Base-by-base conservation (phyloP, 2,888 invertebrate genomes). In the Artemia sinica region DNA sequence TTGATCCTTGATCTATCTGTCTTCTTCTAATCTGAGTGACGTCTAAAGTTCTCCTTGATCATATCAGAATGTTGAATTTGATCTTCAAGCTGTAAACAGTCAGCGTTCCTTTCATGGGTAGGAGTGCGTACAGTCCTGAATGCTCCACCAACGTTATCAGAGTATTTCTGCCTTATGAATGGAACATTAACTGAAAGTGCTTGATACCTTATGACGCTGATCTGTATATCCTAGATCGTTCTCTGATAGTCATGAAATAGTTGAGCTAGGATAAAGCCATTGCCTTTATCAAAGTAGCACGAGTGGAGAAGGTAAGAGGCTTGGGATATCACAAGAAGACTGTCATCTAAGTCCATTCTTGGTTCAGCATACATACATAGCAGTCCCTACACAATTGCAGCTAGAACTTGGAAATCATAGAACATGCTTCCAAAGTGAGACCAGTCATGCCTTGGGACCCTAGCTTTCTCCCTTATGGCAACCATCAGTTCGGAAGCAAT, bases 61-160 rank as follows among this genome's bases (percentile, higher is more conserved):
- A 14, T 58, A 14, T 58, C 58, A 8, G 58, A 52, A 14, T 52
- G 58, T 52, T 14, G 13, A n/a, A 52, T 52, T 13, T 14, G 58
- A 52, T 52, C 58, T 52, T 52, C 58, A n/a, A 52, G 58, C 58
- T 52, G 58, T 3, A 14, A 52, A 14, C 58, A 52, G 14, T 52
- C 58, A 14, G 14, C 58, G 14, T 52, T 52, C 58, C 58, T 13
- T n/a, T 52, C 58, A 14, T 52, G 58, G 58, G 4, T 52, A n/a
- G 14, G 13, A 3, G 58, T 52, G 13, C 58, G 13, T n/a, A 52
- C 58, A 14, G 58, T 52, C 14, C 58, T 52, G 58, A 52, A 52
- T 52, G 13, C 58, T 13, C 58, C 14, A n/a, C 14, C 58, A 52
- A 52, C 58, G 14, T 52, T n/a, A 52, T 52, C 58, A 52, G 58